Evolutionary conservation across 1,140 invertebrate genomes (phyloP).

Genomic region (Caenorhabditis remanei): DNA sequence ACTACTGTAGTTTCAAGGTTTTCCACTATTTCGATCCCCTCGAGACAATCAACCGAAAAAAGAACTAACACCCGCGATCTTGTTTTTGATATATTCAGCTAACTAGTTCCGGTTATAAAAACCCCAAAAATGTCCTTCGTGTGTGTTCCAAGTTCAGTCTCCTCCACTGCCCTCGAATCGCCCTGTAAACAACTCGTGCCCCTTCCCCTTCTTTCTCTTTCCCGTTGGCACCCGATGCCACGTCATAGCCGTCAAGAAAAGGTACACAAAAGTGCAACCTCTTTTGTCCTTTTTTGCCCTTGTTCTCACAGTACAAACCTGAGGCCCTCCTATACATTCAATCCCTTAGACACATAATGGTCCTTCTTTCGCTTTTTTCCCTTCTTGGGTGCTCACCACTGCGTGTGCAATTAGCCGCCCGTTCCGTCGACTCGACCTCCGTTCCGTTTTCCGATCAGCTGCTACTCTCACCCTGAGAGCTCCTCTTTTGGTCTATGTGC

Average conservation of each 20-base stretch:
- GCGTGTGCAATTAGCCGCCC: constrained; percentile 43
- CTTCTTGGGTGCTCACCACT: not conserved
- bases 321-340: not conserved
- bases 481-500: not conserved
- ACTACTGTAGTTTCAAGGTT: not conserved
- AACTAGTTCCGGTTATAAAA: constrained; percentile 9
- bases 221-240: not conserved
- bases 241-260: not conserved
- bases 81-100: not conserved
- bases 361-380: not conserved
- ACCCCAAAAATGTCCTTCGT: not conserved
- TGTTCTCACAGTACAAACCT: constrained; percentile 23
- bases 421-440: not conserved
- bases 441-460: constrained; percentile 32
- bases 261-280: constrained; percentile 38
- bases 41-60: too few relatives aligned
- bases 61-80: too few relatives aligned
- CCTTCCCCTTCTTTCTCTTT: not conserved
- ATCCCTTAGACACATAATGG: constrained; percentile 48
- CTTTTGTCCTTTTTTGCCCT: constrained; percentile 17
- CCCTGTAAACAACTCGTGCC: constrained; percentile 4
- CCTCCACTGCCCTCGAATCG: not conserved
- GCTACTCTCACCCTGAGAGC: not conserved
- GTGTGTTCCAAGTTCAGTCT: not conserved
- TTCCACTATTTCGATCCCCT: too few relatives aligned